Base-by-base conservation (phyloP, 2,797 vertebrate species). In the Falco novaeseelandiae region DNA sequence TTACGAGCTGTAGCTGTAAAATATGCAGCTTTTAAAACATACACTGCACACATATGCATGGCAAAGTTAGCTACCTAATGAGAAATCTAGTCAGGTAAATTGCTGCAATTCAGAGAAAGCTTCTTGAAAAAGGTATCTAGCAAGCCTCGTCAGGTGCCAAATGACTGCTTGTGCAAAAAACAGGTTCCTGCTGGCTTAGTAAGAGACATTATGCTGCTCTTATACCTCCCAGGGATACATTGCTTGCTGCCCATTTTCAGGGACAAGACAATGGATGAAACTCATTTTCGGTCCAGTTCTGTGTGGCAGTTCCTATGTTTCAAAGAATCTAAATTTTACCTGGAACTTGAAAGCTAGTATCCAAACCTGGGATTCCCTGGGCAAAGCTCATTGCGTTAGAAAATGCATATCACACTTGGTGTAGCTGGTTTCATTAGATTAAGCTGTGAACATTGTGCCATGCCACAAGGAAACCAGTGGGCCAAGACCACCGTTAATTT, bases 71-170 rank as follows among this genome's bases (percentile, higher is more conserved):
- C 59, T 66, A 55, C 70, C 82, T 55, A 83, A 89, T 73, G 89
- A 90, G 80, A 78, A 93, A 83, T 55, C 83, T 72, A 70, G 81
- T 87, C 84, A 87, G 81, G 81, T 80, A 94, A 94, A 94, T 95
- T 90, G 85, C 83, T 96, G 81, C 81, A 94, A 59, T 95, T 92
- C 78, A 70, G 83, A 52, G 34, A 67, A 78, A 9, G 19, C 74
- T 94, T 52, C 66, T 79, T 92, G 46, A 49, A 76, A 89, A 92
- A 59, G 42, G 62, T 51, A 61, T 27, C 83, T 58, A 88, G 76
- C 34, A 58, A 80, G 44, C 4, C 20, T 93, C 2, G 6, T 87
- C 94, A 91, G 87, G 61, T 1, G 2, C 76, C 86, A 74, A 95
- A 90, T 67, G 67, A 23, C 52, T 92, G 84, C 77, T 61, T 61